Base-by-base conservation (phyloP, 2,113 vertebrate species). In the Antennarius striatus region DNA sequence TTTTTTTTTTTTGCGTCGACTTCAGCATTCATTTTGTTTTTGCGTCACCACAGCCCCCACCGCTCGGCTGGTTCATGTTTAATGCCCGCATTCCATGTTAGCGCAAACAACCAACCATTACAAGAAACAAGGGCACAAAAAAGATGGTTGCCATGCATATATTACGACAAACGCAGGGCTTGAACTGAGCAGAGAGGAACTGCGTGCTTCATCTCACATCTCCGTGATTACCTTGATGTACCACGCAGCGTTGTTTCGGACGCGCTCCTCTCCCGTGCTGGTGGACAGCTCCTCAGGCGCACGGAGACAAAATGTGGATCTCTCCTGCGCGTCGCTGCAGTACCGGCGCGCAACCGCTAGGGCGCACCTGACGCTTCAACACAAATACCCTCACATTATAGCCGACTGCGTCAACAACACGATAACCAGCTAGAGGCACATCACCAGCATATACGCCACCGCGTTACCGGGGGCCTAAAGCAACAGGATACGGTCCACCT, bases 381-480 rank as follows among this genome's bases (percentile, higher is more conserved):
- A 63, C 84, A 72, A 74, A 88, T 81, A 81, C 81, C 83, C 85
- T 85, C 82, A 83, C 88, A 87, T 82, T 86, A 83, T 67, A 85
- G 84, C 86, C 84, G 91, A 90, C 86, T 91, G 86, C 90, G 87
- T 90, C 88, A 91, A 91, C 61, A 88, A 67, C 72, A 89, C 86
- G 79, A 79, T 57, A 63, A 75, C 74, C 82, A 91, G 80, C 79
- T 16, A 75, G 80, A 74, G 75, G 86, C 84, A 78, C 57, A 81
- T 82, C 82, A 75, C 65, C 82, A 74, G 73, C 70, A 73, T 51
- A 43, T 63, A 62, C 80, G 65, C 70, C 46, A 63, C 73, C 51
- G 85, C 71, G 75, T 61, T 65, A 53, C 48, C 80, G 68, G 78
- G 78, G 74, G 73, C 89, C 81, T 53, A 68, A 71, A 80, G 86